Evolutionary conservation across 2,797 vertebrate genomes (phyloP).

Genomic region (Discoglossus pictus): DNA sequence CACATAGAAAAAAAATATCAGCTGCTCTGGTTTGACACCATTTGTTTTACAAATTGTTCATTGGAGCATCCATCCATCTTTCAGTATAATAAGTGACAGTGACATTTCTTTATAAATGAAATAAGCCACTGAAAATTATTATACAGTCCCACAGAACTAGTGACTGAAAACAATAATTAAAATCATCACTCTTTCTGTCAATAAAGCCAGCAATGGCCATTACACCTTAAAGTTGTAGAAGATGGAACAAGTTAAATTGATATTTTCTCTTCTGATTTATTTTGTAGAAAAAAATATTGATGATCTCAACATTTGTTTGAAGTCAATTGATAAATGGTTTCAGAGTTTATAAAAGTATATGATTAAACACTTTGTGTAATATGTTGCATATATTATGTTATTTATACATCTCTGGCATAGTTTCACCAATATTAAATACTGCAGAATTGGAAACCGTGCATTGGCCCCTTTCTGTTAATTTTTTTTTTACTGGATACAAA

Average conservation of each 20-base stretch:
- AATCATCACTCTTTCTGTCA: constrained; percentile 53
- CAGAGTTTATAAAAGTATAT: too few relatives aligned
- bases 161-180: constrained; percentile 52
- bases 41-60: constrained; percentile 52
- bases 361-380: too few relatives aligned
- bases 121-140: constrained; percentile 51
- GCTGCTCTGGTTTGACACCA: constrained; percentile 45
- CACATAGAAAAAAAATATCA: constrained; percentile 55
- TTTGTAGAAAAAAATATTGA: constrained; percentile 37
- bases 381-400: too few relatives aligned
- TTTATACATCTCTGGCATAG: too few relatives aligned
- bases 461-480: too few relatives aligned
- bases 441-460: too few relatives aligned
- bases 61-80: constrained; percentile 46
- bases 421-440: too few relatives aligned
- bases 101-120: constrained; percentile 53
- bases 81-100: constrained; percentile 51
- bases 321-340: too few relatives aligned
- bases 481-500: too few relatives aligned
- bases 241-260: constrained; percentile 42
- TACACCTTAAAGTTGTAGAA: constrained; percentile 45
- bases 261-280: constrained; percentile 43
- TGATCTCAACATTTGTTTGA: constrained; percentile 40
- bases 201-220: constrained; percentile 48
- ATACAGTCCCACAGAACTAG: constrained; percentile 46